A percentile compares a stretch with the other conserved stretches of the same genome.
Conservation (phyloP, 2,888 invertebrate species). For the Apamea anceps region DNA sequence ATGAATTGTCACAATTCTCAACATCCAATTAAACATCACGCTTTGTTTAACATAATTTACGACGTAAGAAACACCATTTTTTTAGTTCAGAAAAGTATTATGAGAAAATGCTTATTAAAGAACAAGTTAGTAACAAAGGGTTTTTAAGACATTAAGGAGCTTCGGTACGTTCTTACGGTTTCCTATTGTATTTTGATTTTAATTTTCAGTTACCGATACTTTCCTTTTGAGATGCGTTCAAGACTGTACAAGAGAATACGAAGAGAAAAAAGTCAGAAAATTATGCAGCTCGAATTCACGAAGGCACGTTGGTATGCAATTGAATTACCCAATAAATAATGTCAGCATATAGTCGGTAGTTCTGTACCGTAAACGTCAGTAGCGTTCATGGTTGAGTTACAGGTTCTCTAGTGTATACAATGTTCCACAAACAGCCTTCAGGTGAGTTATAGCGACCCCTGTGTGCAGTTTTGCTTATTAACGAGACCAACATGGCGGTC, state of each 20-base stretch:
- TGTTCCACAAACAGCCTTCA: conserved; percentile 86
- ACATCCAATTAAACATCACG: conserved; percentile 70
- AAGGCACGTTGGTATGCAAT: conserved; percentile 18
- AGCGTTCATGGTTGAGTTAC: conserved; percentile 76
- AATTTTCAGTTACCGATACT: conserved; percentile 13
- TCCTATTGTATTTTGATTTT: conserved; percentile 46
- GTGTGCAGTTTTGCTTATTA: conserved; percentile 90
- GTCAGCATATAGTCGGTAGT: conserved; percentile 26
- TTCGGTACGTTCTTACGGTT: conserved; percentile 43
- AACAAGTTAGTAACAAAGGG: conserved; percentile 44
- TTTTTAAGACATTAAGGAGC: conserved; percentile 20
- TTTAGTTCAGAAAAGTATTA: conserved; percentile 4
- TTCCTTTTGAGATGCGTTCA: conserved; percentile 12
- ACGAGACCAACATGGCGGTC: conserved; percentile 87
- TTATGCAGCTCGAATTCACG: background rate
- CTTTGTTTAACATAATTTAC: conserved; percentile 66
- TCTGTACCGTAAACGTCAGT: conserved; percentile 67
- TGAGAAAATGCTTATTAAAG: conserved; percentile 35
- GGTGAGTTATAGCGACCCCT: conserved; percentile 83
- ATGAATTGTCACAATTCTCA: conserved; percentile 72
- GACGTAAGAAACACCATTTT: conserved; percentile 37
- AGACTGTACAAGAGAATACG: background rate
- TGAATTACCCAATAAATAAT: conserved; percentile 52
- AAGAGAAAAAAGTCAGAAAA: background rate
- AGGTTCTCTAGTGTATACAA: conserved; percentile 79